Evolutionary conservation across 2,797 vertebrate genomes (phyloP).

Genomic region (Phataginus tricuspis): DNA sequence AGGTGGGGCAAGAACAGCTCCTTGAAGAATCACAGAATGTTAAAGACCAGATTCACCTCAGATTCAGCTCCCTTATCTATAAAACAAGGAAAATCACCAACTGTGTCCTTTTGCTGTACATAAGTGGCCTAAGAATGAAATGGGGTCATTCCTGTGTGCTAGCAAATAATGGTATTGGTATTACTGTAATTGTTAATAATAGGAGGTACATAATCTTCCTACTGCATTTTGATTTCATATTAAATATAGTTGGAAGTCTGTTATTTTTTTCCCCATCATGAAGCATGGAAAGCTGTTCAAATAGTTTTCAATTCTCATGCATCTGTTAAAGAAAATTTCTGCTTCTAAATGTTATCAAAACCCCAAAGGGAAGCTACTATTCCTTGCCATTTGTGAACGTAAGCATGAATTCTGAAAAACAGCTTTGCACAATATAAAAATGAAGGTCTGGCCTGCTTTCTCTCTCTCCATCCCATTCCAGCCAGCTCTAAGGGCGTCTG

Average conservation of each 20-base stretch:
- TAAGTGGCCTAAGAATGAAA: background rate
- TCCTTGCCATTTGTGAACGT: conserved; percentile 49
- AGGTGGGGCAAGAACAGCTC: background rate
- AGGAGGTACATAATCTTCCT: background rate
- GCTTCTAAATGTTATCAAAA: conserved; percentile 56
- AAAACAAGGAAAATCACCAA: background rate
- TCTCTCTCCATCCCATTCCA: background rate
- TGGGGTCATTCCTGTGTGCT: background rate
- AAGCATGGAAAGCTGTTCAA: conserved; percentile 49
- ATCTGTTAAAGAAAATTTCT: conserved; percentile 64
- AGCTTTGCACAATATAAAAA: conserved; percentile 42
- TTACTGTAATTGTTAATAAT: background rate
- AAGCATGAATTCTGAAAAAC: conserved; percentile 56
- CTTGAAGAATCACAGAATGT: background rate
- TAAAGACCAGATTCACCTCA: background rate
- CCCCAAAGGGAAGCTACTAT: conserved; percentile 67
- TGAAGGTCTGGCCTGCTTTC: background rate
- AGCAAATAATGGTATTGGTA: background rate
- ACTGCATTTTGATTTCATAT: conserved; percentile 45
- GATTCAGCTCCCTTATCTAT: background rate
- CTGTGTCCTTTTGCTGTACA: background rate
- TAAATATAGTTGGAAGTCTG: conserved; percentile 27
- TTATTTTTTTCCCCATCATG: background rate
- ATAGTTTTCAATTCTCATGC: conserved; percentile 22
- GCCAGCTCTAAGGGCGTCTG: conserved; percentile 60